These are phyloP conservation scores for Neodiprion fabricii DNA, from an alignment of 1,140 invertebrate species.

Conservation along the genomic window DNA sequence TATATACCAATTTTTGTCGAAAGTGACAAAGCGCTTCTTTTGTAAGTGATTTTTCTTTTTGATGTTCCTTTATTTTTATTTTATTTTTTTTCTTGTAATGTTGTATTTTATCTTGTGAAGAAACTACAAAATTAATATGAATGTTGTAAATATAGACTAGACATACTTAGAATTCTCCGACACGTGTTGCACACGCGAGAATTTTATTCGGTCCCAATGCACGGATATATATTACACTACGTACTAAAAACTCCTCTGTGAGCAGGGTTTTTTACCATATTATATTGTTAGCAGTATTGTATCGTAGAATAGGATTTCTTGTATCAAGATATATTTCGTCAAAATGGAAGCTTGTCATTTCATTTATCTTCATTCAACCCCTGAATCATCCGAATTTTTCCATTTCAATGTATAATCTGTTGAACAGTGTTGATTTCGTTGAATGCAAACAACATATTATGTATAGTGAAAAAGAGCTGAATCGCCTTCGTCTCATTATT, in stretches of 20 bases:
- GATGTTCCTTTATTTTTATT: background rate
- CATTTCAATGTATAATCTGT: too few species aligned
- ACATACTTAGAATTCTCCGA: background rate
- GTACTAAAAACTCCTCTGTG: background rate
- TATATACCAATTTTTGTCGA: background rate
- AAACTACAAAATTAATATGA: background rate
- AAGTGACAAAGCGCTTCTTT: background rate
- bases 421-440: too few species aligned
- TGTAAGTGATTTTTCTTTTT: background rate
- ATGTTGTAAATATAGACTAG: constrained; percentile 4
- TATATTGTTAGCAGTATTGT: constrained; percentile 41
- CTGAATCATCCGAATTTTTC: too few species aligned
- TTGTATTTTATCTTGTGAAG: background rate
- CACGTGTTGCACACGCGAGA: too few species aligned
- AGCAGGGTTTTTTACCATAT: background rate
- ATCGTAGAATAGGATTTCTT: constrained; percentile 50
- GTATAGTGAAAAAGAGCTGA: background rate
- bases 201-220: too few species aligned
- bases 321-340: constrained; percentile 47
- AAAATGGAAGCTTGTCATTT: constrained; percentile 29
- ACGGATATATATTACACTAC: background rate
- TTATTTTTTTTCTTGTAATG: too few species aligned
- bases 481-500: background rate
- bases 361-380: constrained; percentile 28
- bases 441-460: background rate